These are phyloP conservation scores for Propithecus deckenii DNA, from an alignment of 2,797 vertebrate species.

Conservation along the genomic window DNA sequence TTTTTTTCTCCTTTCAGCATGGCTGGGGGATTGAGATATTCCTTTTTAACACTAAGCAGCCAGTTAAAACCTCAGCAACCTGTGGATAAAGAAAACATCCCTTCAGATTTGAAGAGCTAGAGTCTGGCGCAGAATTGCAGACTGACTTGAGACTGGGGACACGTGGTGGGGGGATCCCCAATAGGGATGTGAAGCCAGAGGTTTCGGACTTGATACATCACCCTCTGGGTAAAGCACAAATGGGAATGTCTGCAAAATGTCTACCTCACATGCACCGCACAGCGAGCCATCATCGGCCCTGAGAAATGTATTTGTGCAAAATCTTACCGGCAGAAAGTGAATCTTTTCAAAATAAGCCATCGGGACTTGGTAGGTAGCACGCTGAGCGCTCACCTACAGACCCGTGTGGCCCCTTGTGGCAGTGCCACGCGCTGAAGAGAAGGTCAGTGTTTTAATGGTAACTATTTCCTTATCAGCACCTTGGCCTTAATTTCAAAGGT, in stretches of 20 bases:
- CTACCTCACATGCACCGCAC: constrained; percentile 71
- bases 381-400: rapidly evolving
- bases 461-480: neutral
- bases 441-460: rapidly evolving
- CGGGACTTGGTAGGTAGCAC: neutral
- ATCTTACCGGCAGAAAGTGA: neutral
- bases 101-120: constrained; percentile 65
- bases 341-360: neutral
- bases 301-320: neutral
- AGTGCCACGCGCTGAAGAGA: neutral
- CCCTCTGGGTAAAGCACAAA: neutral
- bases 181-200: neutral
- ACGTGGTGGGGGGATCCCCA: neutral
- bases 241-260: neutral
- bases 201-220: rapidly evolving
- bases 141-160: neutral
- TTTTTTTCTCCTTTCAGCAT: constrained; percentile 78
- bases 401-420: too few species aligned
- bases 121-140: neutral
- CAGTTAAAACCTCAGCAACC: constrained; percentile 47
- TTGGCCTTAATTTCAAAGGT: neutral
- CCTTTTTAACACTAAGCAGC: constrained; percentile 83
- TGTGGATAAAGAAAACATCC: constrained; percentile 74
- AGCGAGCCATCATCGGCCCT: rapidly evolving
- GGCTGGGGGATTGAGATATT: constrained; percentile 86